Percentiles rank a stretch among this genome's conserved stretches.
Evolutionary conservation across 2,888 invertebrate species (phyloP).

Genomic region (Aspidiotus destructor): DNA sequence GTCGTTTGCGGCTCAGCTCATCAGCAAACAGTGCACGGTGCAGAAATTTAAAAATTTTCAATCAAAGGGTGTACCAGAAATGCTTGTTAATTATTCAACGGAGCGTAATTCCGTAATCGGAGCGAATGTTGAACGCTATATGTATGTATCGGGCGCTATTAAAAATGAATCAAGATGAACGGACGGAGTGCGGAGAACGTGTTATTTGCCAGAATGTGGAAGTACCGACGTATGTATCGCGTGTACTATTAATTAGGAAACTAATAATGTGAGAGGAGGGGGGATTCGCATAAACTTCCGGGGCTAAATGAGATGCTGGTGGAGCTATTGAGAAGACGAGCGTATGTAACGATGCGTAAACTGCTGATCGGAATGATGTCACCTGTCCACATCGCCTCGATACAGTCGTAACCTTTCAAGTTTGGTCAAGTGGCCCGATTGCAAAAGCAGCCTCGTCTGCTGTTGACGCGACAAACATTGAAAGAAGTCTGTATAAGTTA

Average conservation of each 20-base stretch:
- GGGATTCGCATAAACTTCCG: too few relatives aligned
- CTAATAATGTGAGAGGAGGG: not conserved
- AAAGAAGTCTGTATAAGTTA: too few relatives aligned
- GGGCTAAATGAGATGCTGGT: too few relatives aligned
- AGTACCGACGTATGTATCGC: not conserved
- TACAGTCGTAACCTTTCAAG: too few relatives aligned
- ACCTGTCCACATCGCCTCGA: too few relatives aligned
- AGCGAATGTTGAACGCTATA: not conserved
- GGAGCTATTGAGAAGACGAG: too few relatives aligned
- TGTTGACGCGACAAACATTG: too few relatives aligned
- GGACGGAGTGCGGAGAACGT: not conserved
- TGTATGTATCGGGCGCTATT: not conserved
- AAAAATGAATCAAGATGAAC: constrained; percentile 9
- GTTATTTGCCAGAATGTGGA: not conserved
- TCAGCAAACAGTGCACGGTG: too few relatives aligned
- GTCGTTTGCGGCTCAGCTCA: not conserved
- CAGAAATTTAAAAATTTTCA: not conserved
- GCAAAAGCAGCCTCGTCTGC: too few relatives aligned
- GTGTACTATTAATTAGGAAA: not conserved
- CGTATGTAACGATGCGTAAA: too few relatives aligned
- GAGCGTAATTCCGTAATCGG: constrained; percentile 7
- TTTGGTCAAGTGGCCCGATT: too few relatives aligned
- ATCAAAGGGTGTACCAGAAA: constrained; percentile 4
- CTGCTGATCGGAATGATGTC: too few relatives aligned
- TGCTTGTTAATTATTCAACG: constrained; percentile 9